Evolutionary conservation across 2,888 invertebrate species (phyloP).

Genomic region (Alviniconcha strummeri): DNA sequence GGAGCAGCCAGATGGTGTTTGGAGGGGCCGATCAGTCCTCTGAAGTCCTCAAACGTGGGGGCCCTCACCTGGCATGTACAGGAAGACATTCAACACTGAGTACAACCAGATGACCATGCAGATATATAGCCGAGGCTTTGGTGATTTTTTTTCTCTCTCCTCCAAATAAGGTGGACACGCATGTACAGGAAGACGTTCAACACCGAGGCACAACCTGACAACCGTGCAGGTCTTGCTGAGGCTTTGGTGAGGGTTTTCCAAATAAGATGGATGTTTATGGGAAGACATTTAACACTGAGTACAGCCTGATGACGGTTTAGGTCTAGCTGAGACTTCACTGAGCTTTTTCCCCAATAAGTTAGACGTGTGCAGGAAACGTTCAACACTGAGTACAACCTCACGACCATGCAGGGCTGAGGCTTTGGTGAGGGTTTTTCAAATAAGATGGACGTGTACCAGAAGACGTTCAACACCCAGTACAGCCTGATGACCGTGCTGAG

Average conservation of each 20-base stretch:
- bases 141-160: not conserved
- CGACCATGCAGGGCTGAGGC: conserved; percentile 3
- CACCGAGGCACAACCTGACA: conserved; percentile 34
- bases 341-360: no score
- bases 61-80: no score
- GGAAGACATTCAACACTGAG: conserved; percentile 34
- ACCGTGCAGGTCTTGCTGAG: not conserved
- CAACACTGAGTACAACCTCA: conserved; percentile 34
- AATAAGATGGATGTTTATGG: conserved; percentile 31
- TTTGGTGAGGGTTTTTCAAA: no score
- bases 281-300: conserved; percentile 35
- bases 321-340: no score
- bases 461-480: conserved; percentile 36
- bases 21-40: no score
- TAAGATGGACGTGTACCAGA: no score
- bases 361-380: conserved; percentile 39
- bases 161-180: conserved; percentile 3
- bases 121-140: not conserved
- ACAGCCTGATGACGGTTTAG: conserved; percentile 26
- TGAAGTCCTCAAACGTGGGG: no score
- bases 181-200: conserved; percentile 37
- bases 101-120: conserved; percentile 30
- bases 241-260: not conserved
- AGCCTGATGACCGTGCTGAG: conserved; percentile 24
- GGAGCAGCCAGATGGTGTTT: no score